phyloP scores from a whole-genome alignment of 1,140 invertebrate genomes.

The Pollicipes pollicipes region DNA sequence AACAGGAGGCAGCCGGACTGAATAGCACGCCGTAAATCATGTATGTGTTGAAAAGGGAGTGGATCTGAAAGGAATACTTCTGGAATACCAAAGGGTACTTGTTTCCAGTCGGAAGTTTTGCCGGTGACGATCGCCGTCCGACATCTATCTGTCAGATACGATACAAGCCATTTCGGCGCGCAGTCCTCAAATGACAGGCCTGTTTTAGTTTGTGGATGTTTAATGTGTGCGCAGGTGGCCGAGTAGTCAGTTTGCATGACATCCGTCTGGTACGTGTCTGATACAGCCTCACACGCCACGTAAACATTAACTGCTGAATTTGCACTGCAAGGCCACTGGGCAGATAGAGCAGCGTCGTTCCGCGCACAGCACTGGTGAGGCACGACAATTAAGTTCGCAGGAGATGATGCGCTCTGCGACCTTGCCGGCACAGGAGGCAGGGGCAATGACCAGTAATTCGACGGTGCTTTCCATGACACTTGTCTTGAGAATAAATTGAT shows the following conservation, averaged over 20 bases:
- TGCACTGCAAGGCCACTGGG: neutral
- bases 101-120: neutral
- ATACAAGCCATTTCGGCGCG: neutral
- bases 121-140: neutral
- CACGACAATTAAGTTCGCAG: neutral
- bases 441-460: neutral
- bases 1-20: neutral
- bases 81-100: neutral
- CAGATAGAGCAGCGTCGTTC: neutral
- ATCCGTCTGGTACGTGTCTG: neutral
- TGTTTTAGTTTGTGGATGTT: neutral
- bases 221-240: neutral
- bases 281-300: neutral
- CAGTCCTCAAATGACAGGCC: neutral
- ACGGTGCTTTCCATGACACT: neutral
- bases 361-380: neutral
- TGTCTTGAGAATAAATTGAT: neutral
- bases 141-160: neutral
- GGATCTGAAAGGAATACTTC: neutral
- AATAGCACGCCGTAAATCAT: neutral
- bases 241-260: neutral
- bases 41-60: neutral
- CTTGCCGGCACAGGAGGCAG: neutral
- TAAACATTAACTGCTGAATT: neutral
- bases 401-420: neutral